phyloP scores from a whole-genome alignment of 2,888 invertebrate species.

The Cephus sareptanus region DNA sequence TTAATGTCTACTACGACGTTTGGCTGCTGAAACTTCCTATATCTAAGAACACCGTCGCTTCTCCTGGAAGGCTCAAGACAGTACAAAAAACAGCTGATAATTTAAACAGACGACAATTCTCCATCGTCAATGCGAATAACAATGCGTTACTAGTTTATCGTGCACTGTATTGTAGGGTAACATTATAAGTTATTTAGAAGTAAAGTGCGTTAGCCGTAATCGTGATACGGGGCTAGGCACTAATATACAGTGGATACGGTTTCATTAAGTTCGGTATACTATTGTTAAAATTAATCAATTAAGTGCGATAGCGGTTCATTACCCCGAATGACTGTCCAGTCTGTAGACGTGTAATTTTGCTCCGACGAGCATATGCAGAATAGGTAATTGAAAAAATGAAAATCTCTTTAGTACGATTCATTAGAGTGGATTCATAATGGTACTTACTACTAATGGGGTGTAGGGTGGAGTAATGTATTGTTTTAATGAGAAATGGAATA shows the following conservation, averaged over 20 bases:
- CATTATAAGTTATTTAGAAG: background rate
- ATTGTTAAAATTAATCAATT: background rate
- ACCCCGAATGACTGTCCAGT: background rate
- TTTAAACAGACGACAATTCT: background rate
- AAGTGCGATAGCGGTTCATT: background rate
- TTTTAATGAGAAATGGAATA: background rate
- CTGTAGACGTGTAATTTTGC: background rate
- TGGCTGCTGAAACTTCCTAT: background rate
- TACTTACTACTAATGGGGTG: background rate
- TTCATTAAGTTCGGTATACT: background rate
- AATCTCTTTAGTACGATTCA: background rate
- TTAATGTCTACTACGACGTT: background rate
- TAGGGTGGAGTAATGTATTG: background rate
- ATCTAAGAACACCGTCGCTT: background rate
- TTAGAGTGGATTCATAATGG: background rate
- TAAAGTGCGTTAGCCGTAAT: background rate
- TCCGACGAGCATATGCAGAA: background rate
- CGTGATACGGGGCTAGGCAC: background rate
- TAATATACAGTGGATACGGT: background rate
- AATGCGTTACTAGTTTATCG: background rate
- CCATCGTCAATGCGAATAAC: background rate
- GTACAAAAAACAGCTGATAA: background rate
- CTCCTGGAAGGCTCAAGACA: background rate
- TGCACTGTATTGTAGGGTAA: background rate
- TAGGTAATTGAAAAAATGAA: background rate